A percentile compares a stretch with the other conserved stretches of the same genome.
Evolutionary conservation across 2,113 vertebrate species (phyloP).

Genomic region (Gymnarchus niloticus): DNA sequence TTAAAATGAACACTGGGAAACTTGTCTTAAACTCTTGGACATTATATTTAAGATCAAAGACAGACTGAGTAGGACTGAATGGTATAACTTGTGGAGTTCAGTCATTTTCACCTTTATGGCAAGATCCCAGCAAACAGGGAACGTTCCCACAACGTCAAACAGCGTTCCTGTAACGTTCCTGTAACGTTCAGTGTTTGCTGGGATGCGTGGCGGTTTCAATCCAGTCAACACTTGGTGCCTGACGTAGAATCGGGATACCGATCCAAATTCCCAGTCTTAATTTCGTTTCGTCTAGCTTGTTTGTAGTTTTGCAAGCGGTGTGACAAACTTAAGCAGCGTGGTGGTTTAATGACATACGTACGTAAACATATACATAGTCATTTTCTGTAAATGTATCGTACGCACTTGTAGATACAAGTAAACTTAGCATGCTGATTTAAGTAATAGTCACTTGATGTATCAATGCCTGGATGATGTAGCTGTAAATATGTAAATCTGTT

Average conservation of each 20-base stretch:
- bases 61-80: neutral
- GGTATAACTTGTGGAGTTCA: neutral
- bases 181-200: too few species aligned
- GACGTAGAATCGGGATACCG: neutral
- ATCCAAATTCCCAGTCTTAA: neutral
- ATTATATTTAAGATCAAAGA: neutral
- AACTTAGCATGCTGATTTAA: conserved; percentile 35
- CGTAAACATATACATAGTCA: conserved; percentile 18
- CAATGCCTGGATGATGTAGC: conserved; percentile 26
- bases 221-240: too few species aligned
- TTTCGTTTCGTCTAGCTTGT: neutral
- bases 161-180: too few species aligned
- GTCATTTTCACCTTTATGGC: neutral
- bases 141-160: too few species aligned
- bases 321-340: neutral
- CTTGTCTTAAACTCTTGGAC: too few species aligned
- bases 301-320: neutral
- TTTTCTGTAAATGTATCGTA: conserved; percentile 28
- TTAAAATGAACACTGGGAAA: too few species aligned
- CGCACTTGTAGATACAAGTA: conserved; percentile 21
- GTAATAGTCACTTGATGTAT: conserved; percentile 32
- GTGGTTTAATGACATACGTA: conserved; percentile 3
- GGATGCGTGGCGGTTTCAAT: too few species aligned
- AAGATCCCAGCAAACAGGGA: too few species aligned
- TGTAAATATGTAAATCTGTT: conserved; percentile 31